Evolutionary conservation across 1,140 invertebrate genomes (phyloP), one percentile per base, ranked within the genome.

Genomic region (Vanessa atalanta): DNA sequence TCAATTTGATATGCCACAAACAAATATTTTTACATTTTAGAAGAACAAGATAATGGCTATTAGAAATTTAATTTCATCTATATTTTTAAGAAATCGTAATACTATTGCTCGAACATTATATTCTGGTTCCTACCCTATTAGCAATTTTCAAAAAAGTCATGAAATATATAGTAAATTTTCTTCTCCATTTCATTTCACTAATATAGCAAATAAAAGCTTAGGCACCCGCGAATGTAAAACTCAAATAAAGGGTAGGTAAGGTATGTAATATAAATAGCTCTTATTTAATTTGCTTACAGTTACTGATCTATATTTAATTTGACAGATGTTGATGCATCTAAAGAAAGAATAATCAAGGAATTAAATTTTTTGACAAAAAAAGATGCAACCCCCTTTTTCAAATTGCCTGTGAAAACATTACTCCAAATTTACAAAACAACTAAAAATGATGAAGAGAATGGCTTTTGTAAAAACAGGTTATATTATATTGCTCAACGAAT

Each of bases 401-500:
- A 87, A 51, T 78, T 93, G 51, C 76, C 88, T 9, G 47, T 84
- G 8, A 87, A 77, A 76, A 87, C 83, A 55, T 80, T 93, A 68
- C 8, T 86, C 16, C 81, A 84, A 65, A 83, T 93, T 73, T 85
- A 83, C 47, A 86, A 84, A 77, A 72, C 74, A 26, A 91, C 87
- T 51, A 80, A 88, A 83, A 79, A 76, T 72, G 91, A 93, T 79
- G 79, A 82, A 47, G 71, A 74, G 51, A 74, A 83, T 72, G 84
- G 86, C 16, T 85, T 77, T 70, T 88, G 89, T 78, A 72, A 80
- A 76, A 93, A 93, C 75, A 92, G 91, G 80, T 75, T 93, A 26
- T 93, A 93, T 77, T 93, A 92, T 80, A 83, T 93, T 76, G 79
- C 90, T 67, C 73, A 83, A 65, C 75, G 77, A 51, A 70, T 93